Percentiles rank a stretch among this genome's conserved stretches.
These are phyloP conservation scores for Gulo gulo DNA, from an alignment of 2,113 vertebrate genomes.

Conservation along the genomic window DNA sequence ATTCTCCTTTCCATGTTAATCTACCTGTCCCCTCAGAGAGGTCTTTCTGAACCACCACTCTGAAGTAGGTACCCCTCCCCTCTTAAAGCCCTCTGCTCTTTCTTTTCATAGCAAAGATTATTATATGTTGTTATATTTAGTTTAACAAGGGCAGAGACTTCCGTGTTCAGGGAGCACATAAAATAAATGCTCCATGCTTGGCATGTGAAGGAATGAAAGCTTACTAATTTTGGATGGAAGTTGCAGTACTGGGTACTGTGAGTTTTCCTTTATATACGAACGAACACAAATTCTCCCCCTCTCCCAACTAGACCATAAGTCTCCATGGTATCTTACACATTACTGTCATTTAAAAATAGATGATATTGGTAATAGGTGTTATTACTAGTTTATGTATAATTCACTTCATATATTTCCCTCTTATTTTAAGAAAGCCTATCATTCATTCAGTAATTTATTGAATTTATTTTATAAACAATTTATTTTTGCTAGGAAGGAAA, in stretches of 20 bases:
- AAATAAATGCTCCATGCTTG: neutral
- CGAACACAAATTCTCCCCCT: neutral
- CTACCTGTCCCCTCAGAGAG: neutral
- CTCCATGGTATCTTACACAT: neutral
- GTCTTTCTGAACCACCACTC: neutral
- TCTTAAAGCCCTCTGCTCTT: neutral
- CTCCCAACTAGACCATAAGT: neutral
- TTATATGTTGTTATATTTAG: neutral
- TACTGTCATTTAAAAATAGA: neutral
- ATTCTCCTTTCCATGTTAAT: neutral
- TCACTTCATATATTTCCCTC: neutral
- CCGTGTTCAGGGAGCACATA: neutral
- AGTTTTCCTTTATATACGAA: neutral
- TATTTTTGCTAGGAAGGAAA: neutral
- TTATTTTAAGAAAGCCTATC: constrained; percentile 32
- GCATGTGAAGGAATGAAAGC: neutral
- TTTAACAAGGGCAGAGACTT: neutral
- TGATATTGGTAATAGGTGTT: neutral
- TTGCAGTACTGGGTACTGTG: neutral
- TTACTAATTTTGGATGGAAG: neutral
- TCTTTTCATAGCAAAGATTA: neutral
- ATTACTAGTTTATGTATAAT: neutral
- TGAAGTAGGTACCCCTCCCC: neutral
- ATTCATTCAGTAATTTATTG: neutral
- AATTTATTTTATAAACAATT: neutral